These are phyloP conservation scores for Otocyon megalotis DNA, from an alignment of 2,113 vertebrate species.

Conservation along the genomic window DNA sequence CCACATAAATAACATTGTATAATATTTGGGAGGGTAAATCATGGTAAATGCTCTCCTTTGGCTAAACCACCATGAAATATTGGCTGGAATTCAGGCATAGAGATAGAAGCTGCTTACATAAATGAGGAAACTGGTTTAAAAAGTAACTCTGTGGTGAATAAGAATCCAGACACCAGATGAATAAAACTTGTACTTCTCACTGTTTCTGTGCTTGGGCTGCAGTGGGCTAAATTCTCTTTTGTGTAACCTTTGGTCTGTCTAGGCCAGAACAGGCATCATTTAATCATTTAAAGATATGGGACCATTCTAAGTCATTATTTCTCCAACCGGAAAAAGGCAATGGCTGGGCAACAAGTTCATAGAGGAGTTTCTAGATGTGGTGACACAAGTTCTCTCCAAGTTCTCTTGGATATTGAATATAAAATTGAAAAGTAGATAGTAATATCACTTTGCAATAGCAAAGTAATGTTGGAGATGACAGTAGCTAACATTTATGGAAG, in stretches of 20 bases:
- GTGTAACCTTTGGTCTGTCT: not conserved
- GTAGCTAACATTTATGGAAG: not conserved
- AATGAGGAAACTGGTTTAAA: not conserved
- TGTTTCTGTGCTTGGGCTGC: not conserved
- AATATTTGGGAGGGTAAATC: conserved; percentile 32
- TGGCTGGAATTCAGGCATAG: conserved; percentile 48
- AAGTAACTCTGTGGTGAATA: not conserved
- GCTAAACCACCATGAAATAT: conserved; percentile 3
- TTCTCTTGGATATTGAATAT: conserved; percentile 29
- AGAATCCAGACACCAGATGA: not conserved
- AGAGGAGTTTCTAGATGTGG: not conserved
- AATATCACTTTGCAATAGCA: not conserved
- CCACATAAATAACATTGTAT: conserved; percentile 12
- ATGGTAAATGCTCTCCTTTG: conserved; percentile 40
- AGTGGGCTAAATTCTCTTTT: not conserved
- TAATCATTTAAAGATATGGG: not conserved
- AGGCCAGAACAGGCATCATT: not conserved
- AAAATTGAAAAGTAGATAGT: not conserved
- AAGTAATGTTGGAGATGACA: not conserved
- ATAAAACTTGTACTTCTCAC: not conserved
- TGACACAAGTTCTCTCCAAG: not conserved
- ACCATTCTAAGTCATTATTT: not conserved
- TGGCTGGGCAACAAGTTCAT: not conserved
- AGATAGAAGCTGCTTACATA: conserved; percentile 31
- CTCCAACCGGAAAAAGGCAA: not conserved